phyloP scores from a whole-genome alignment of 2,113 vertebrate genomes.

The Mus pahari region DNA sequence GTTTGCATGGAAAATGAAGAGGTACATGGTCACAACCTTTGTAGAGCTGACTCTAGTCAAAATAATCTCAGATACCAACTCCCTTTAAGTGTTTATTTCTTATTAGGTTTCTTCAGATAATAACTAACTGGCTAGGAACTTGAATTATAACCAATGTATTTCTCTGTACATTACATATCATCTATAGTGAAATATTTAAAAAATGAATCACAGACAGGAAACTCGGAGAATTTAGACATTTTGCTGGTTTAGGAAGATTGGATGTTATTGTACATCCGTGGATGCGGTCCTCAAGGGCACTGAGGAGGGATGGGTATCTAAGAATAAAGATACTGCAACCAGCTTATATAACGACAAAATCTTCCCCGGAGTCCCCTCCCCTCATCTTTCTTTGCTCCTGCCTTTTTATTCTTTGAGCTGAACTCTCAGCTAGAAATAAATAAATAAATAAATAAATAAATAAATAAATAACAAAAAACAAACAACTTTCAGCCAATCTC shows the following conservation, averaged over 20 bases:
- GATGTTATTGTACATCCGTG: background rate
- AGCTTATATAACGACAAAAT: background rate
- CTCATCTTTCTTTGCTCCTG: background rate
- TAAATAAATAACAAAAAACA: too few relatives aligned
- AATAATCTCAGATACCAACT: background rate
- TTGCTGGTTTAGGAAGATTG: background rate
- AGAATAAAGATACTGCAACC: background rate
- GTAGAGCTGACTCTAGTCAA: background rate
- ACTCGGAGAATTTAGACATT: background rate
- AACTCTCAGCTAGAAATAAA: too few relatives aligned
- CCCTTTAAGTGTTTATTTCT: background rate
- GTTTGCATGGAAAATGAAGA: background rate
- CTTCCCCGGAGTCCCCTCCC: background rate
- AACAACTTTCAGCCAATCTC: background rate
- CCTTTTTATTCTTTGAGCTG: background rate
- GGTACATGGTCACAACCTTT: background rate
- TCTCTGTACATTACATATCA: background rate
- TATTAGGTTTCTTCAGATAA: conserved; percentile 8
- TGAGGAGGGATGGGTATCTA: background rate
- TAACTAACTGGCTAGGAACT: background rate
- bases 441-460: too few relatives aligned
- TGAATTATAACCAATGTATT: background rate
- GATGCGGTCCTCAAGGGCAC: background rate
- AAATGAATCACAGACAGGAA: background rate
- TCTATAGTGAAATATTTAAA: background rate